phyloP scores from a whole-genome alignment of 2,797 vertebrate genomes.

The Sebastes steindachneri region DNA sequence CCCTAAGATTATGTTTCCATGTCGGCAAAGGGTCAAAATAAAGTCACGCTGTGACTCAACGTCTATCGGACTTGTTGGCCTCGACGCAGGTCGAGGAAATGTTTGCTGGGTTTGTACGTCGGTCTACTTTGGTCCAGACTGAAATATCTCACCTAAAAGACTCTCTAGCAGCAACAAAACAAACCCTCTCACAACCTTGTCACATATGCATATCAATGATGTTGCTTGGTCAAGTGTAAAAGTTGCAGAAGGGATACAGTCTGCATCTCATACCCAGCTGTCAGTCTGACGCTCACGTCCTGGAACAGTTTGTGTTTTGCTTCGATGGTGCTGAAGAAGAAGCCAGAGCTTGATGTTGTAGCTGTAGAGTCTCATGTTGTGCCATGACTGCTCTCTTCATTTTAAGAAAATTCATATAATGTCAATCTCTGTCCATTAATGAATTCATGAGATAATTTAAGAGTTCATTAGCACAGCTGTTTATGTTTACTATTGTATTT shows the following conservation, averaged over 20 bases:
- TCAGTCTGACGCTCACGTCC: background rate
- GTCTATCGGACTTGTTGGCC: too few relatives aligned
- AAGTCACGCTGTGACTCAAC: too few relatives aligned
- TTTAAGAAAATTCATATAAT: background rate
- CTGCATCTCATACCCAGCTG: background rate
- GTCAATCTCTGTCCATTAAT: background rate
- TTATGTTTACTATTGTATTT: background rate
- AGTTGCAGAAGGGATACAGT: background rate
- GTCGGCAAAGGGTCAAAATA: too few relatives aligned
- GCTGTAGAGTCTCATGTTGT: background rate
- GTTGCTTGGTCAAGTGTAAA: background rate
- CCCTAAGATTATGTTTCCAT: too few relatives aligned
- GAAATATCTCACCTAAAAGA: background rate
- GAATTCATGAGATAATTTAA: background rate
- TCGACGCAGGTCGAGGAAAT: too few relatives aligned
- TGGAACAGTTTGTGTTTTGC: background rate
- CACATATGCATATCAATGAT: background rate
- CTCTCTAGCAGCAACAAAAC: background rate
- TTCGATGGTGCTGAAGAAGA: background rate
- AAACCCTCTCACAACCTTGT: background rate
- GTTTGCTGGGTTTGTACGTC: background rate
- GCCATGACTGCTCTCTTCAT: background rate
- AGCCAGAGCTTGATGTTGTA: background rate
- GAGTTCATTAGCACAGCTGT: background rate
- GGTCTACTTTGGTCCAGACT: background rate